Conservation (phyloP, 2,888 invertebrate species). For the Rhopalosiphum nymphaeae region DNA sequence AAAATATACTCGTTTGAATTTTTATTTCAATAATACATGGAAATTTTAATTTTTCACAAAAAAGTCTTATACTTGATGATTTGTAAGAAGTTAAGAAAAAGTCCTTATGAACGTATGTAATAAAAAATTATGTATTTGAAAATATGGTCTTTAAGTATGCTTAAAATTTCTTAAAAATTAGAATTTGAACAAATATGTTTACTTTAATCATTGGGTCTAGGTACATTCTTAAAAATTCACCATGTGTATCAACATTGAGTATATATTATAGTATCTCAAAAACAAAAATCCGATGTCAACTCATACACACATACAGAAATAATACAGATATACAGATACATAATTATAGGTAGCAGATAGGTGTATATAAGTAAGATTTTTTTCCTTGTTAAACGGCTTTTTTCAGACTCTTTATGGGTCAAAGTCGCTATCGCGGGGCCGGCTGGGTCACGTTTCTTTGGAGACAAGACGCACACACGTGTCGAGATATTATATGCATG, state of each 20-base stretch:
- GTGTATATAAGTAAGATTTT: not conserved
- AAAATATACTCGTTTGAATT: no score
- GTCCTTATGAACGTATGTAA: no score
- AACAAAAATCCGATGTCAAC: not conserved
- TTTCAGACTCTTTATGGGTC: slow-evolving; percentile 35
- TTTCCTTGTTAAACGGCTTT: slow-evolving; percentile 9
- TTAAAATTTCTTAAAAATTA: not conserved
- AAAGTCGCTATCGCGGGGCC: slow-evolving; percentile 45
- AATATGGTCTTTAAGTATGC: not conserved
- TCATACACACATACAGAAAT: not conserved
- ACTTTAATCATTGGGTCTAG: not conserved
- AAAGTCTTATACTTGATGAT: no score
- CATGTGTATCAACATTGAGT: not conserved
- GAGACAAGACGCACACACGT: not conserved
- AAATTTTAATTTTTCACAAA: no score
- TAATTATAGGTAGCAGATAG: not conserved
- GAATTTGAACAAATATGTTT: not conserved
- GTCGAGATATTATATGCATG: not conserved
- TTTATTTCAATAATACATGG: no score
- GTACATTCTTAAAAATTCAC: not conserved
- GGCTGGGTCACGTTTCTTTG: slow-evolving; percentile 58
- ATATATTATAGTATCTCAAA: not conserved
- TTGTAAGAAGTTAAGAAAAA: no score
- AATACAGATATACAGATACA: not conserved
- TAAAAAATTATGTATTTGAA: not conserved